Conservation (phyloP, 2,797 vertebrate genomes). For the Adelosebastes latens region DNA sequence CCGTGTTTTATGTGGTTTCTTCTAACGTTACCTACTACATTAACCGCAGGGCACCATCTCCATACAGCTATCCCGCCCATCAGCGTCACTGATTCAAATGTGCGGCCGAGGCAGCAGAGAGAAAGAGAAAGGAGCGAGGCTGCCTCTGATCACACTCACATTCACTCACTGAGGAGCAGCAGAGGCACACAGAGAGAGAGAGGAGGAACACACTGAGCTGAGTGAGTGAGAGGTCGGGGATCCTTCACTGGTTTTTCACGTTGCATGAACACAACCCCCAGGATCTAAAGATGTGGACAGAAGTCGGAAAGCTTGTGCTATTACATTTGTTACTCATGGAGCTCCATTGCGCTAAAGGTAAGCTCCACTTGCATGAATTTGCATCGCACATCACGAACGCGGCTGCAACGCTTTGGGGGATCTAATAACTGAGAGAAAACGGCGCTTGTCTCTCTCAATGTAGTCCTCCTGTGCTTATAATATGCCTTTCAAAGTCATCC, state of each 20-base stretch:
- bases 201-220: slow-evolving; percentile 22
- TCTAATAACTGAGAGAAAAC: neutral
- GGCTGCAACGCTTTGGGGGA: neutral
- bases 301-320: slow-evolving; percentile 80
- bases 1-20: neutral
- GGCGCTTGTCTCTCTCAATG: neutral
- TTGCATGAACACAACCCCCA: slow-evolving; percentile 58
- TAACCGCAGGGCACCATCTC: slow-evolving; percentile 28
- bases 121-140: slow-evolving; percentile 32
- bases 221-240: slow-evolving; percentile 34
- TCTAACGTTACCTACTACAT: slow-evolving; percentile 3
- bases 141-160: slow-evolving; percentile 30
- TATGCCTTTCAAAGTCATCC: neutral
- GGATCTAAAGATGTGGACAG: slow-evolving; percentile 83
- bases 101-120: slow-evolving; percentile 56
- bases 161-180: slow-evolving; percentile 25
- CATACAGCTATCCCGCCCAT: slow-evolving; percentile 71
- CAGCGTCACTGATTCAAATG: slow-evolving; percentile 79
- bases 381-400: slow-evolving; percentile 4
- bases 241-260: slow-evolving; percentile 39
- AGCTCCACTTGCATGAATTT: slow-evolving; percentile 39
- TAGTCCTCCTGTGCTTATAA: neutral
- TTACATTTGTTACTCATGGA: slow-evolving; percentile 82
- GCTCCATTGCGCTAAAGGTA: slow-evolving; percentile 78
- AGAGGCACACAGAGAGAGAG: neutral